Base-by-base conservation (phyloP, 2,797 vertebrate genomes). In the Chiroxiphia lanceolata region DNA sequence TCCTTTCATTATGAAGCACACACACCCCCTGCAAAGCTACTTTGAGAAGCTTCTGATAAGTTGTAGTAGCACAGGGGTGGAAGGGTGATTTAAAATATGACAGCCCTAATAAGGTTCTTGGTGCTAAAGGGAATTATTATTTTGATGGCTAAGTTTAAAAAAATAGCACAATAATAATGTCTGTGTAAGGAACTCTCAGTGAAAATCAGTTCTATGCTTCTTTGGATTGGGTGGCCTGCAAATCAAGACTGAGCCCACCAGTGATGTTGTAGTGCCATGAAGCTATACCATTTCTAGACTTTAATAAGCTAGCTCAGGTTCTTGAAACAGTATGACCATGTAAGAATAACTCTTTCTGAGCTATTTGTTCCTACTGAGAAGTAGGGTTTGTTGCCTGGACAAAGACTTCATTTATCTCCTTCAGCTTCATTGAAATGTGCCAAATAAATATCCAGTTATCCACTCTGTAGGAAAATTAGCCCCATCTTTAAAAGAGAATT, bases 111-210 rank as follows among this genome's bases (percentile, higher is more conserved):
- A 59, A 70, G 25, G 25, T 57, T n/a, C 29, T 25, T 64, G 63
- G 23, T 71, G 20, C 17, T 88, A 23, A 93, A 59, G 9, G 3
- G 15, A 91, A 47, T 80, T 0, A 70, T 60, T 80, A 45, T 87
- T 93, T 90, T 87, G 22, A 60, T 89, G n/a, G 13, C 18, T 91
- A 76, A 64, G 5, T 53, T 85, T 80, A 63, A 86, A 94, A 78
- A 38, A 14, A 36, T 11, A 45, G 5, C 27, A 36, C 7, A 81
- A 6, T 57, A 65, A 57, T n/a, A 47, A 27, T 27, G 13, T 16
- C 50, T 54, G 12, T 79, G 23, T 48, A n/a, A 53, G 64, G 61
- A 84, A 67, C 7, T 67, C 18, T 51, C 7, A 5, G 26, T 56
- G 45, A 83, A 70, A 77, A 64, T 45, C 26, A 34, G 11, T 63